Conservation (phyloP, 2,113 vertebrate genomes). For the Hydrolagus affinis region DNA sequence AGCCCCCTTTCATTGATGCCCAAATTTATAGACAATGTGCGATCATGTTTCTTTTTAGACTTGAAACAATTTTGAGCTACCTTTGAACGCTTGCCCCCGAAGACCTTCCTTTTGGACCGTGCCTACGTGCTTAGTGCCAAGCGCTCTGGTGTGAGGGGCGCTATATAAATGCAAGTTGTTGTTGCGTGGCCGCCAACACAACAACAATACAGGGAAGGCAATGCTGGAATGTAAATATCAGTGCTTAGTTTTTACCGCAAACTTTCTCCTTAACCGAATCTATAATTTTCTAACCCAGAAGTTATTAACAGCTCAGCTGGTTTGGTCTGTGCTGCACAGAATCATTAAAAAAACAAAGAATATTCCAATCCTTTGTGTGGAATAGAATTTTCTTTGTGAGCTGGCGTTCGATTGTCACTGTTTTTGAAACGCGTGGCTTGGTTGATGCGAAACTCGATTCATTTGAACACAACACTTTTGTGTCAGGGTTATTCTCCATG, state of each 20-base stretch:
- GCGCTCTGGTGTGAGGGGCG: too few species aligned
- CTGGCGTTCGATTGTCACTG: constrained; percentile 28
- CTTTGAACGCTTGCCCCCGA: background rate
- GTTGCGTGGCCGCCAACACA: too few species aligned
- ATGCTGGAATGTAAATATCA: background rate
- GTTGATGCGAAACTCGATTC: background rate
- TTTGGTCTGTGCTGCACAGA: background rate
- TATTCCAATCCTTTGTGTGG: constrained; percentile 38
- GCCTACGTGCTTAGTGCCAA: too few species aligned
- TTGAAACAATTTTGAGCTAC: background rate
- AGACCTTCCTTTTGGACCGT: background rate
- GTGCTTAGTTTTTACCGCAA: background rate
- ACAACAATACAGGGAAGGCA: background rate
- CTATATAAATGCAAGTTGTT: too few species aligned
- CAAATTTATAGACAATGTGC: too few species aligned
- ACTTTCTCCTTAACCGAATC: background rate
- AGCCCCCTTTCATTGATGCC: too few species aligned
- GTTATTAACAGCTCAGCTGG: too few species aligned
- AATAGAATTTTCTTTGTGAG: constrained; percentile 34
- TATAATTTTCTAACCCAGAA: too few species aligned
- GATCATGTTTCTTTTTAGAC: background rate
- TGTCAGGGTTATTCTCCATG: constrained; percentile 84
- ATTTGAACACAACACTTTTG: background rate
- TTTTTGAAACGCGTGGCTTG: constrained; percentile 13
- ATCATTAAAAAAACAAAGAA: background rate